Evolutionary conservation across 2,888 invertebrate species (phyloP).

Genomic region (Eurytoma californica): DNA sequence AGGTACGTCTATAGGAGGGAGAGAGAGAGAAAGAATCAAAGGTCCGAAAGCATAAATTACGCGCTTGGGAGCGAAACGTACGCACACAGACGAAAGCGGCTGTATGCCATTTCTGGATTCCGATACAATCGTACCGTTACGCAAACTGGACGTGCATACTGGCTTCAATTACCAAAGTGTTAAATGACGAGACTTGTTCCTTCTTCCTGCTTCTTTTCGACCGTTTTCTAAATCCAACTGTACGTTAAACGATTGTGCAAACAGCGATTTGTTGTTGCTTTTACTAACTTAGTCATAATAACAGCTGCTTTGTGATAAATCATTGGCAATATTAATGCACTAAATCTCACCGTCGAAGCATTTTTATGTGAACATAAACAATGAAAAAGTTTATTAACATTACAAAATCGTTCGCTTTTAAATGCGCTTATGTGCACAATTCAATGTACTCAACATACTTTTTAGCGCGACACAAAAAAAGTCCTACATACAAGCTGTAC

Average conservation of each 20-base stretch:
- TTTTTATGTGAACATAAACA: too few species aligned
- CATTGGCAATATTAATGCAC: too few species aligned
- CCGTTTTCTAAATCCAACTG: too few species aligned
- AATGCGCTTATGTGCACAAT: not conserved
- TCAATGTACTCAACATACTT: conserved; percentile 27
- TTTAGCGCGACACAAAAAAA: not conserved
- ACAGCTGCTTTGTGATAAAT: too few species aligned
- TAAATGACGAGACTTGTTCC: too few species aligned
- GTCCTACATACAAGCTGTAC: not conserved
- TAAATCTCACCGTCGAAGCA: too few species aligned
- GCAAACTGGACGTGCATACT: conserved; percentile 23
- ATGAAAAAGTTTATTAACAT: too few species aligned
- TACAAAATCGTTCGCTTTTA: too few species aligned
- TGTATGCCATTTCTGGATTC: not conserved
- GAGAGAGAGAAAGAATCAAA: not conserved
- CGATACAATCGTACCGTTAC: conserved; percentile 25
- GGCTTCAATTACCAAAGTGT: conserved; percentile 27
- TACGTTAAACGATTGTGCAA: too few species aligned
- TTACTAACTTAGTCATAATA: too few species aligned
- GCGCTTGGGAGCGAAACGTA: not conserved
- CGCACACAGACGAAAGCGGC: not conserved
- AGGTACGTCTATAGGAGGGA: not conserved
- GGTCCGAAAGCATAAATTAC: conserved; percentile 10
- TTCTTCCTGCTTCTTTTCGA: too few species aligned
- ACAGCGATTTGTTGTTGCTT: too few species aligned